Base-by-base conservation (phyloP, 1,140 invertebrate genomes). In the Antheraea mylitta region DNA sequence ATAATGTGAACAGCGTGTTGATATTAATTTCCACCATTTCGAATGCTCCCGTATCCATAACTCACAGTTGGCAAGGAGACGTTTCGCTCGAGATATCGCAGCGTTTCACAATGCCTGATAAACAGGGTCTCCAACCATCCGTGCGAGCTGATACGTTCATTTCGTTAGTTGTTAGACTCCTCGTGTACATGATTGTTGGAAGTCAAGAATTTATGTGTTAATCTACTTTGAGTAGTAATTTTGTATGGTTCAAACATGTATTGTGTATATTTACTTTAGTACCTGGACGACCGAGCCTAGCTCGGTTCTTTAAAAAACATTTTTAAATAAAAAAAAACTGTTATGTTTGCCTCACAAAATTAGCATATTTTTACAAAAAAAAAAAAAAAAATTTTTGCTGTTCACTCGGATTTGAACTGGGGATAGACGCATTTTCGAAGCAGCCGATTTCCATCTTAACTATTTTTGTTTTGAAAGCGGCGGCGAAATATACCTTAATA, bases 141-240 rank as follows among this genome's bases (percentile, higher is more conserved):
- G 22, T 63, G 22, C 30, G 38, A 42, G 11, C 45, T 37, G 53
- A 65, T 63, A 66, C 60, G 68, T 59, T 63, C 69, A 53, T 37
- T 53, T 18, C 45, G 45, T 16, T 53, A 53, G 45, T 53, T 53
- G 45, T 13, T 16, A 53, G 6, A 53, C 45, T 53, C 45, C 45
- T 53, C 16, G 45, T 53, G 45, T 53, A 53, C 16, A n/a, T 9
- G 45, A 13, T 53, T 13, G 9, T 53, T 53, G 45, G 16, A n/a
- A 16, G 45, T 16, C 45, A 53, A 53, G 45, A 53, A 53, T 53
- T 13, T 53, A 53, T 53, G 11, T 16, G 16, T 13, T 53, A 53
- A 53, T 53, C 45, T n/a, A 16, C 13, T 0, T 53, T 53, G 5
- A 53, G 45, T 16, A 6, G 45, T 53, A 53, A 53, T 13, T 53